These are phyloP conservation scores for Sesia apiformis DNA, from an alignment of 2,888 invertebrate species.

Conservation along the genomic window DNA sequence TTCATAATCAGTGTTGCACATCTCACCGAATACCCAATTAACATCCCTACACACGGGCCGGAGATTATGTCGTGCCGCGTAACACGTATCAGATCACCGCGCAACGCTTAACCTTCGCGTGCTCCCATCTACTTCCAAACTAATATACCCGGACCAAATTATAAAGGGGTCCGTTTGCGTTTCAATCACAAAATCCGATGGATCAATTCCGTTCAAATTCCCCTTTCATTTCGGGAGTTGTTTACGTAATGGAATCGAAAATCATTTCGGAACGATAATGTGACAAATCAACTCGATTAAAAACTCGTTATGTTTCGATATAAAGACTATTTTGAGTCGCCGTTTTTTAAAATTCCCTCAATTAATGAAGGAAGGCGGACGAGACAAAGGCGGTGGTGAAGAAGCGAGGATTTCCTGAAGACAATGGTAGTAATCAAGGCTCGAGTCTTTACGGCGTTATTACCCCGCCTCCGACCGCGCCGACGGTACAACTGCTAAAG, in stretches of 20 bases:
- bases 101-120: slow-evolving; percentile 34
- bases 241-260: slow-evolving; percentile 26
- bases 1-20: slow-evolving; percentile 32
- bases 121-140: slow-evolving; percentile 17
- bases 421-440: slow-evolving; percentile 58
- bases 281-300: neutral
- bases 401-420: slow-evolving; percentile 45
- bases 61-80: slow-evolving; percentile 34
- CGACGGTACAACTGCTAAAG: slow-evolving; percentile 17
- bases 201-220: slow-evolving; percentile 10
- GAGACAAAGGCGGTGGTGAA: slow-evolving; percentile 43
- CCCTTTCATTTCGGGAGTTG: slow-evolving; percentile 20
- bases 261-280: slow-evolving; percentile 11
- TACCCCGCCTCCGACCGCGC: slow-evolving; percentile 19
- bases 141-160: slow-evolving; percentile 28
- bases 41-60: slow-evolving; percentile 42
- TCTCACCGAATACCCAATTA: slow-evolving; percentile 51
- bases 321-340: neutral
- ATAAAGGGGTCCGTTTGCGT: slow-evolving; percentile 36
- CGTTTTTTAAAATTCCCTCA: slow-evolving; percentile 3
- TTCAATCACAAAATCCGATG: slow-evolving; percentile 42
- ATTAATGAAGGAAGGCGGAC: slow-evolving; percentile 23
- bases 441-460: slow-evolving; percentile 31
- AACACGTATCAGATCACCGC: slow-evolving; percentile 34
- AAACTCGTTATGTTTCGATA: neutral